Base-by-base conservation (phyloP, 2,888 invertebrate species). In the Andrena marginata region DNA sequence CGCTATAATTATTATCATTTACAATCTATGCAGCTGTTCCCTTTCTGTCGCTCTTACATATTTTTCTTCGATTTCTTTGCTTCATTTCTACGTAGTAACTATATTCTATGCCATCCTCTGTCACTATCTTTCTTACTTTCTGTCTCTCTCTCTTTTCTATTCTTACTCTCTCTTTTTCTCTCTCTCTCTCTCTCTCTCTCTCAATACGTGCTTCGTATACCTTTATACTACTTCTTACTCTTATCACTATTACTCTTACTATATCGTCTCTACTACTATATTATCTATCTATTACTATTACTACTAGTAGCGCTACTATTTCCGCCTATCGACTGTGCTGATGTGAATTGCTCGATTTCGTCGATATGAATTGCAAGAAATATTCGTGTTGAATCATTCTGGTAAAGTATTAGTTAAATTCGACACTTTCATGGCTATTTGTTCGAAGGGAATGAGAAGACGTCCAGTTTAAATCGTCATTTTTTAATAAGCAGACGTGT, bases 191-290 rank as follows among this genome's bases (percentile, higher is more conserved):
- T 79, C 56, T 82, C 70, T 80, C 63, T 80, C 70, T 83, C 77
- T 76, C 48, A 80, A 62, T 56, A 80, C 63, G 67, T 80, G 59
- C 64, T 75, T 84, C 72, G 86, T 86, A 77, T 84, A 75, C 33
- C 70, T 84, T 76, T 76, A 75, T 75, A 85, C 69, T 77, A 77
- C 63, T 74, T 87, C 81, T 84, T 78, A 77, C 77, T 82, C 77
- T 82, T 49, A 73, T 77, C 10, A 77, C 80, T 84, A 80, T 77
- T 81, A 86, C 82, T 87, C 72, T 77, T 78, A 87, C 82, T 87
- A 77, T 81, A 87, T 84, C 77, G 68, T 82, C 78, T 84, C 82
- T 88, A 80, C 75, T 76, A 81, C 80, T 85, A 65, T 85, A 74
- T 72, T 69, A 62, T 76, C 73, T 83, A 73, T 76, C 68, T 79